Conservation (phyloP, 2,888 invertebrate species). For the Troides aeacus region DNA sequence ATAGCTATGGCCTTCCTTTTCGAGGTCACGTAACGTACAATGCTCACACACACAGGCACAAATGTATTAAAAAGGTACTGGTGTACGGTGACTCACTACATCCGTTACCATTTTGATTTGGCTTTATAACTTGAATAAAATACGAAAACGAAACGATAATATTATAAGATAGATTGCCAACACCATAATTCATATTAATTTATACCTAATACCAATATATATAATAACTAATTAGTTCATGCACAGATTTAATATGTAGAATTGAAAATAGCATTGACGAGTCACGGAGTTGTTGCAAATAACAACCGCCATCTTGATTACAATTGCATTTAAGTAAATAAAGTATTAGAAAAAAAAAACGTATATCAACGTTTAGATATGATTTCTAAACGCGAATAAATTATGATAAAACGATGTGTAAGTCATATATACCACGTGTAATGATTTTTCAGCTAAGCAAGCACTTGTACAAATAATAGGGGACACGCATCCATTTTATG, state of each 20-base stretch:
- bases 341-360: conserved; percentile 22
- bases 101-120: conserved; percentile 44
- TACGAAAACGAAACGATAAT: conserved; percentile 19
- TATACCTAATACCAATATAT: conserved; percentile 22
- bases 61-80: conserved; percentile 35
- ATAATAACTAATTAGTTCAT: conserved; percentile 37
- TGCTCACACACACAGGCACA: conserved; percentile 69
- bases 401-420: conserved; percentile 48
- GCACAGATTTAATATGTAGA: conserved; percentile 36
- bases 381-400: conserved; percentile 33
- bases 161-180: conserved; percentile 27
- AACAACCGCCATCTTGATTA: conserved; percentile 54
- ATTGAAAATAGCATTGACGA: conserved; percentile 27
- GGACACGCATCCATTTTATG: conserved; percentile 70
- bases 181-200: conserved; percentile 31
- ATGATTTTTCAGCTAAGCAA: conserved; percentile 58
- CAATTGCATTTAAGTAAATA: conserved; percentile 26
- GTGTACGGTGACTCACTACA: conserved; percentile 42
- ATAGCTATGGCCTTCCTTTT: conserved; percentile 62
- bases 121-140: conserved; percentile 43
- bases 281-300: conserved; percentile 15
- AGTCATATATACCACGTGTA: conserved; percentile 62
- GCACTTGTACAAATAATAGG: conserved; percentile 63
- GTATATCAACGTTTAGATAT: conserved; percentile 26
- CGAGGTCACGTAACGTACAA: conserved; percentile 71